Evolutionary conservation across 2,797 vertebrate genomes (phyloP), one percentile per base, ranked within the genome.

Genomic region (Arrhamphus sclerolepis): DNA sequence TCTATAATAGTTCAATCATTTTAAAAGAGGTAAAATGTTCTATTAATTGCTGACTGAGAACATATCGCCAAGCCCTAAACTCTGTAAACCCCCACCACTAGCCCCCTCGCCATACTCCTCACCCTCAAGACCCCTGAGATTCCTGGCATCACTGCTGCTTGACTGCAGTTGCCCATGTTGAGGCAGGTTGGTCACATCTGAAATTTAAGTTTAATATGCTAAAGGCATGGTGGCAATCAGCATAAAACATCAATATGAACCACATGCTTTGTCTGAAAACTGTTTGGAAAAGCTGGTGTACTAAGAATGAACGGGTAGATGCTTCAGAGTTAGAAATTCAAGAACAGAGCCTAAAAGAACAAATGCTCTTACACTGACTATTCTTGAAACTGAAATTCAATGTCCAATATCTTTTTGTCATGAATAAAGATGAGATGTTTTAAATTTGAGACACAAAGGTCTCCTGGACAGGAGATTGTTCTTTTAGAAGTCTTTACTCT

Each of bases 121-220:
- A 34, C 31, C 31, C 31, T 34, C 31, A 34, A 34, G 31, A 34
- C 31, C 24, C 24, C 24, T 26, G 24, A 26, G 10, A 34, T 34
- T 34, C 10, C 31, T 11, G 8, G 13, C 31, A 34, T 82, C 80
- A 47, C 72, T 70, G 69, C 64, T 61, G 70, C 79, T 77, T 83
- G 77, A 82, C 83, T 60, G 56, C 79, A 74, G 84, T 80, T 84
- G 78, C 80, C 73, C 81, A 78, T 82, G 73, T 78, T 79, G 69
- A 77, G 82, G 62, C 81, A 80, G 62, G 65, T 72, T 58, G 58
- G 63, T 67, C 69, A 87, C 78, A 79, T 77, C 78, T 54, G 51
- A 57, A 83, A 70, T 70, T 63, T 2, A 53, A 81, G 78, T 82
- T 67, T 72, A 77, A 83, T 82, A 87, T 66, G 77, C 69, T 60